phyloP scores from a whole-genome alignment of 2,113 vertebrate species.

The Hirundichthys speculiger region DNA sequence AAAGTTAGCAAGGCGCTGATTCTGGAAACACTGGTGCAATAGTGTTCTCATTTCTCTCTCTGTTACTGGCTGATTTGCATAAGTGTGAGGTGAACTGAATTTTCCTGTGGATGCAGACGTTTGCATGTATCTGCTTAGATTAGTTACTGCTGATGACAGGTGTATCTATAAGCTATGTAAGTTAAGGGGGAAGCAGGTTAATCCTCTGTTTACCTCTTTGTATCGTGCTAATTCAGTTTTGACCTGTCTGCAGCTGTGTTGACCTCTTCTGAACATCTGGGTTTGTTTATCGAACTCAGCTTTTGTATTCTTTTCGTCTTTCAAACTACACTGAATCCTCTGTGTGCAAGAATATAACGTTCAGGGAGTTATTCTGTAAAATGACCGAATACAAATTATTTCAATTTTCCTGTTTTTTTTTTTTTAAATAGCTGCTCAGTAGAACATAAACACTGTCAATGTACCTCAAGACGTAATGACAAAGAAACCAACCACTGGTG shows the following conservation, averaged over 20 bases:
- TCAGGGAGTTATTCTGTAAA: constrained; percentile 73
- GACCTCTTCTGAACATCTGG: constrained; percentile 21
- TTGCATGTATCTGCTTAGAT: constrained; percentile 17
- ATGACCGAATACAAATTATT: constrained; percentile 43
- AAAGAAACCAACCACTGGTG: constrained; percentile 32
- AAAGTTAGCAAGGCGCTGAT: too few relatives aligned
- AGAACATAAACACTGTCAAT: constrained; percentile 18
- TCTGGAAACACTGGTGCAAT: background rate
- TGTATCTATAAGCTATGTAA: constrained; percentile 64
- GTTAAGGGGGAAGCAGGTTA: constrained; percentile 14
- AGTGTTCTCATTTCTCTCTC: too few relatives aligned
- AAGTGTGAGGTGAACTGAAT: background rate
- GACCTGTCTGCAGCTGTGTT: constrained; percentile 32
- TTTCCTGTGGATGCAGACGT: constrained; percentile 13
- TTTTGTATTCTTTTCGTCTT: constrained; percentile 40
- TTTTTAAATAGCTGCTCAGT: constrained; percentile 49
- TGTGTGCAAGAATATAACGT: constrained; percentile 26
- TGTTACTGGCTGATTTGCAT: too few relatives aligned
- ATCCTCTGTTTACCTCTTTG: constrained; percentile 59
- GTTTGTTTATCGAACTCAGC: constrained; percentile 31
- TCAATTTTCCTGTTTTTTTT: constrained; percentile 35
- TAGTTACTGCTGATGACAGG: constrained; percentile 23
- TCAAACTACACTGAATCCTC: constrained; percentile 29
- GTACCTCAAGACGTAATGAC: background rate
- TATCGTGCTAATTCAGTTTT: constrained; percentile 40